Conservation (phyloP, 1,140 invertebrate species). For the Macrobrachium nipponense region DNA sequence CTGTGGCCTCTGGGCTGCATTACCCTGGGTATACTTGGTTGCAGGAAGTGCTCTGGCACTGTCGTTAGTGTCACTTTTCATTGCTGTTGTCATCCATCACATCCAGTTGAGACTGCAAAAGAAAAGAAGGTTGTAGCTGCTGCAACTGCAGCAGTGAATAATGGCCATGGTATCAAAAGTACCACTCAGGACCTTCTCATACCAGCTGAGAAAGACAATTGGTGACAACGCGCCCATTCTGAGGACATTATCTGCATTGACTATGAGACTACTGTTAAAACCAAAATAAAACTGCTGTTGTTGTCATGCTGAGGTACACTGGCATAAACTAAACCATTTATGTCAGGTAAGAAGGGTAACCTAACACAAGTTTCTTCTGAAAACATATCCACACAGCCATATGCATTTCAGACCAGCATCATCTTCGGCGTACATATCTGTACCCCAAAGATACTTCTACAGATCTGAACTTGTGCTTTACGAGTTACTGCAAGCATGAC, state of each 20-base stretch:
- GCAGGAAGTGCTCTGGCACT: constrained; percentile 54
- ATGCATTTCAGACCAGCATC: neutral
- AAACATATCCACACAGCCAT: too few species aligned
- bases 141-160: constrained; percentile 56
- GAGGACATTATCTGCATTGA: constrained; percentile 56
- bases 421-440: neutral
- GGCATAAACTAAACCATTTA: neutral
- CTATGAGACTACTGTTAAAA: constrained; percentile 63
- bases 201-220: constrained; percentile 54
- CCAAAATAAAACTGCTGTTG: constrained; percentile 5
- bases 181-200: constrained; percentile 53
- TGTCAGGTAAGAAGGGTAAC: neutral
- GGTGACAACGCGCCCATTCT: constrained; percentile 61
- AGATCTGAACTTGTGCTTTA: neutral
- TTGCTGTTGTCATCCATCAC: constrained; percentile 60
- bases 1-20: constrained; percentile 52
- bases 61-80: constrained; percentile 52
- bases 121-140: constrained; percentile 47
- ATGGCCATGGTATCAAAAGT: constrained; percentile 53
- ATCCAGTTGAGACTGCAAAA: constrained; percentile 35
- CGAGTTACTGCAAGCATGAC: neutral
- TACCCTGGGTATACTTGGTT: constrained; percentile 58
- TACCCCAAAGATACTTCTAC: neutral
- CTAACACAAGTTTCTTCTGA: neutral
- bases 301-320: neutral